Evolutionary conservation across 2,888 invertebrate genomes (phyloP).

Genomic region (Diogma glabrata): DNA sequence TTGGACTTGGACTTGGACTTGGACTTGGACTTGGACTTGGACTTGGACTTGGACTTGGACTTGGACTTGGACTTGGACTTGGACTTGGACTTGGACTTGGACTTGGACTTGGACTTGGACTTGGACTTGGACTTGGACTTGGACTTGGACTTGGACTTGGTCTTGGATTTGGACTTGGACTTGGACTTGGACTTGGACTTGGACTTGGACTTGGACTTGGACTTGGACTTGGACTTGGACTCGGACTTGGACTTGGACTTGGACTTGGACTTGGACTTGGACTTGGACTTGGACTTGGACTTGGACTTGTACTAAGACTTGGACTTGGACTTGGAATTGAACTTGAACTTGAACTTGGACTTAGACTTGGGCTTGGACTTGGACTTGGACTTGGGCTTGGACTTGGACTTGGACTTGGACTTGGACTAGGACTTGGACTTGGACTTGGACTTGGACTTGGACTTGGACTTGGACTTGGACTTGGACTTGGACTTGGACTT

Average conservation of each 20-base stretch:
- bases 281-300: not conserved
- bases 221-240: constrained; percentile 5
- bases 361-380: not conserved
- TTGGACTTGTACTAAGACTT: not conserved
- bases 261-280: not conserved
- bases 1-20: constrained; percentile 5
- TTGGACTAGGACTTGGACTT: not conserved
- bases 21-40: constrained; percentile 5
- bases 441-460: not conserved
- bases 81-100: constrained; percentile 2
- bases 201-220: constrained; percentile 3
- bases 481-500: not conserved
- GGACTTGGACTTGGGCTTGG: not conserved
- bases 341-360: not conserved
- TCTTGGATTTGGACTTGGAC: constrained; percentile 3
- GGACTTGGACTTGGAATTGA: not conserved
- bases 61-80: constrained; percentile 5
- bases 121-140: constrained; percentile 2
- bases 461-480: not conserved
- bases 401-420: not conserved
- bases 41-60: constrained; percentile 5
- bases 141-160: constrained; percentile 2
- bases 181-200: constrained; percentile 5
- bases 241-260: not conserved
- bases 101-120: constrained; percentile 5